Percentiles rank a stretch among this genome's conserved stretches.
phyloP scores from a whole-genome alignment of 2,113 vertebrate species.

The Ictalurus punctatus region DNA sequence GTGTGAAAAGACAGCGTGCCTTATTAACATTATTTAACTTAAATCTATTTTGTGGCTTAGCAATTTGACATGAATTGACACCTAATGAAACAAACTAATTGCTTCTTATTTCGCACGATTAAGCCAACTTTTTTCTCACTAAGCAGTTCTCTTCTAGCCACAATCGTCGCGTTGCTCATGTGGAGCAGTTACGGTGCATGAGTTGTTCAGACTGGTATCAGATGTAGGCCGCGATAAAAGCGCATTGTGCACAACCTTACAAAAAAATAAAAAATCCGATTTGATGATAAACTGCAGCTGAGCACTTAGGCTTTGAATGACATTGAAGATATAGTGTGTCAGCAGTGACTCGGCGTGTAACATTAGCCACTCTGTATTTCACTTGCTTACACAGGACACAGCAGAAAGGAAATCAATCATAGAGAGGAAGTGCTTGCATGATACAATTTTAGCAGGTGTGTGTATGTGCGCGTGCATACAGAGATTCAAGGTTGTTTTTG shows the following conservation, averaged over 20 bases:
- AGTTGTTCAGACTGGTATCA: neutral
- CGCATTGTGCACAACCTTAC: neutral
- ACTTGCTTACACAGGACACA: neutral
- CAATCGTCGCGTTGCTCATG: neutral
- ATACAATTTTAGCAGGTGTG: neutral
- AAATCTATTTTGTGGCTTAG: neutral
- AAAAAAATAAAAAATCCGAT: neutral
- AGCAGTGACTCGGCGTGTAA: conserved; percentile 14
- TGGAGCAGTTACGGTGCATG: no score
- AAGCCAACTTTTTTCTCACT: neutral
- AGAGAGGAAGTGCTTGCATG: conserved; percentile 21
- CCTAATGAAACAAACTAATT: neutral
- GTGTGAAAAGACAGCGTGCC: neutral
- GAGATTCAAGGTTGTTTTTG: neutral
- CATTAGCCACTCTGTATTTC: neutral
- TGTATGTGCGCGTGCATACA: conserved; percentile 3
- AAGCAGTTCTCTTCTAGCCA: neutral
- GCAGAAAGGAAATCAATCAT: conserved; percentile 4
- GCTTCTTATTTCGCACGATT: neutral
- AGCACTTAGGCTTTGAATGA: neutral
- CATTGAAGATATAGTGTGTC: conserved; percentile 20
- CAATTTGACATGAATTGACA: no score
- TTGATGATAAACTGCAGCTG: neutral
- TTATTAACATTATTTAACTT: neutral
- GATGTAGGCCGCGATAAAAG: no score